Conservation (phyloP, 2,888 invertebrate species). For the Hirtodrosophila cameraria region DNA sequence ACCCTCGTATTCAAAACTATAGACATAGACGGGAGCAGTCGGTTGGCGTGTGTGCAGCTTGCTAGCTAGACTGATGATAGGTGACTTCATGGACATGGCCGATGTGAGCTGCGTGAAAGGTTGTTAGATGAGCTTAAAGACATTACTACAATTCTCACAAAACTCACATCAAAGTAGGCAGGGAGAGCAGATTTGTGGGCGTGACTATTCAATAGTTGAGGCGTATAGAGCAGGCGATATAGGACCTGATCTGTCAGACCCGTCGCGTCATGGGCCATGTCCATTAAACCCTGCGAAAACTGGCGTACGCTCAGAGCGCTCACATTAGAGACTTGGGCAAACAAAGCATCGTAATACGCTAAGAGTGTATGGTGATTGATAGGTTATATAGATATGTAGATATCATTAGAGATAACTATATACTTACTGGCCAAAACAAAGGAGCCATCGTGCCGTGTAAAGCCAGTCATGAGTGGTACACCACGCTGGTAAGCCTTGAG, state of each 20-base stretch:
- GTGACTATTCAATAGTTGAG: conserved; percentile 79
- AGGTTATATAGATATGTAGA: too few relatives aligned
- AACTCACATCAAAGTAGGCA: conserved; percentile 85
- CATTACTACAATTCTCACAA: too few relatives aligned
- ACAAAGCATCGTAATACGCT: conserved; percentile 62
- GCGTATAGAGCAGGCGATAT: conserved; percentile 83
- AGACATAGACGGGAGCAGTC: conserved; percentile 83
- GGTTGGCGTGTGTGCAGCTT: conserved; percentile 63
- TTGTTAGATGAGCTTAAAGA: neutral
- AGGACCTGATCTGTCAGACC: conserved; percentile 80
- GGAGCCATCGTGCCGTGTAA: conserved; percentile 85
- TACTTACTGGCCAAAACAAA: conserved; percentile 83
- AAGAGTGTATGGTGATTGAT: too few relatives aligned
- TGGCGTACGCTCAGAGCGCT: conserved; percentile 67
- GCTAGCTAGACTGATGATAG: conserved; percentile 82
- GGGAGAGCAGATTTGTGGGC: conserved; percentile 84
- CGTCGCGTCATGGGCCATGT: conserved; percentile 56
- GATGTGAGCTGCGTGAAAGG: conserved; percentile 59
- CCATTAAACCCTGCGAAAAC: conserved; percentile 61
- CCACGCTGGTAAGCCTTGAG: conserved; percentile 65
- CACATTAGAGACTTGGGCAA: conserved; percentile 34
- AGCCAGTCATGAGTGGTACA: conserved; percentile 84
- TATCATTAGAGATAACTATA: neutral
- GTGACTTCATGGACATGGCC: conserved; percentile 84
- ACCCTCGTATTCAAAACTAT: conserved; percentile 85